phyloP scores from a whole-genome alignment of 1,140 invertebrate species.

The Diprion similis region DNA sequence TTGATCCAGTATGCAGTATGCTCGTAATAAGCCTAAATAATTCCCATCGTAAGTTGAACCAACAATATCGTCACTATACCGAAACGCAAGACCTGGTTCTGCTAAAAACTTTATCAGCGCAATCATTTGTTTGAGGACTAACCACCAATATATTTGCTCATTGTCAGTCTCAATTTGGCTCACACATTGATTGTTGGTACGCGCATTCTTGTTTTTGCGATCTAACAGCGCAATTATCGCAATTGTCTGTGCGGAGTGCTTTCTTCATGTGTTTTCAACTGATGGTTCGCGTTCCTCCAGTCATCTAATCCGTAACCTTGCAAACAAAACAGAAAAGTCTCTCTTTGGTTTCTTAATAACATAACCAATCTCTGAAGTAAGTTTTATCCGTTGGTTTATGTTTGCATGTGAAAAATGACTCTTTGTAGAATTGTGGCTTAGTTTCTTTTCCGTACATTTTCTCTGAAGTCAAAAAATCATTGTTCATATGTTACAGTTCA shows the following conservation, averaged over 20 bases:
- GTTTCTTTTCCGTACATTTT: not conserved
- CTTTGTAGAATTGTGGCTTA: not conserved
- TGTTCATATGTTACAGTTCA: not conserved
- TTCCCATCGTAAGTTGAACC: slow-evolving; percentile 32
- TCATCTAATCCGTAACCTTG: not conserved
- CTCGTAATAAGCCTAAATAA: slow-evolving; percentile 33
- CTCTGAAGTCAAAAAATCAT: not conserved
- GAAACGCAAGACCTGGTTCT: slow-evolving; percentile 35
- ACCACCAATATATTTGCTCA: slow-evolving; percentile 26
- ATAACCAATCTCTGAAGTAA: not conserved
- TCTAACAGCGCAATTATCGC: not conserved
- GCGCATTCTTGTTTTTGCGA: slow-evolving; percentile 7
- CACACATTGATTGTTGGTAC: not conserved
- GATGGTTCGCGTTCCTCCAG: not conserved
- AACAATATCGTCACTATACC: slow-evolving; percentile 31
- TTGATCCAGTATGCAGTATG: slow-evolving; percentile 32
- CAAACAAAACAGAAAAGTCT: not conserved
- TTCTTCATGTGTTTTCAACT: not conserved
- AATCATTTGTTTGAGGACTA: slow-evolving; percentile 23
- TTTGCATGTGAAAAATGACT: slow-evolving; percentile 4
- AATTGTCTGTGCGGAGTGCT: slow-evolving; percentile 2
- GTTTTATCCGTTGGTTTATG: not conserved
- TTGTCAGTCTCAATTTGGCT: slow-evolving; percentile 2
- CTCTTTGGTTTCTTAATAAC: not conserved
- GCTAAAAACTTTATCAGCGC: slow-evolving; percentile 23